Conservation (phyloP, 2,888 invertebrate species). For the Ornithoptera priamus region DNA sequence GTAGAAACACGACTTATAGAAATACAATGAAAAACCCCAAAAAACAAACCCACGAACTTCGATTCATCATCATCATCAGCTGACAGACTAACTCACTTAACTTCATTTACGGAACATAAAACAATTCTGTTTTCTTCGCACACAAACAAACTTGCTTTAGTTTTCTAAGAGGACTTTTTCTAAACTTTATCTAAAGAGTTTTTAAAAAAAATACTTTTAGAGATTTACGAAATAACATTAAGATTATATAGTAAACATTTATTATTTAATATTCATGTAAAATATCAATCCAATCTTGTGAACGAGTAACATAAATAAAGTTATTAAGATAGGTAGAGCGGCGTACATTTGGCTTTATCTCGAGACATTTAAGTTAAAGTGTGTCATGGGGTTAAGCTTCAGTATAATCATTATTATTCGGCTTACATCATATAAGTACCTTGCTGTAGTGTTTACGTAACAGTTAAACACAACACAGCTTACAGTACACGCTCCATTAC, state of each 20-base stretch:
- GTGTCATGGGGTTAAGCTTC: constrained; percentile 26
- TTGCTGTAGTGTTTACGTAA: constrained; percentile 41
- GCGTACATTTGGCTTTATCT: constrained; percentile 10
- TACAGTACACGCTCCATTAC: constrained; percentile 28
- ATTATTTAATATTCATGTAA: neutral
- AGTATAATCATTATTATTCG: constrained; percentile 38
- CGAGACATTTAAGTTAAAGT: constrained; percentile 18
- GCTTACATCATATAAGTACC: constrained; percentile 39
- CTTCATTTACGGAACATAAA: too few species aligned
- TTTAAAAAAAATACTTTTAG: too few species aligned
- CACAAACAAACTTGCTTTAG: too few species aligned
- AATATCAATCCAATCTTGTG: neutral
- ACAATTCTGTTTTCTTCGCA: too few species aligned
- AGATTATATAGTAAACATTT: neutral
- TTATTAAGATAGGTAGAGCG: constrained; percentile 3
- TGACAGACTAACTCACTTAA: too few species aligned
- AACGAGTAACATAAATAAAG: constrained; percentile 10
- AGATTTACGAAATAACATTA: neutral
- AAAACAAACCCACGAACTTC: too few species aligned
- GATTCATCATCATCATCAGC: too few species aligned
- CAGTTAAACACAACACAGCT: constrained; percentile 40
- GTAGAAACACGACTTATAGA: too few species aligned
- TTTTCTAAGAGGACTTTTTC: neutral
- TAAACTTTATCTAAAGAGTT: neutral
- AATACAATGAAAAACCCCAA: too few species aligned